Evolutionary conservation across 2,797 vertebrate genomes (phyloP).

Genomic region (Myioborus miniatus): DNA sequence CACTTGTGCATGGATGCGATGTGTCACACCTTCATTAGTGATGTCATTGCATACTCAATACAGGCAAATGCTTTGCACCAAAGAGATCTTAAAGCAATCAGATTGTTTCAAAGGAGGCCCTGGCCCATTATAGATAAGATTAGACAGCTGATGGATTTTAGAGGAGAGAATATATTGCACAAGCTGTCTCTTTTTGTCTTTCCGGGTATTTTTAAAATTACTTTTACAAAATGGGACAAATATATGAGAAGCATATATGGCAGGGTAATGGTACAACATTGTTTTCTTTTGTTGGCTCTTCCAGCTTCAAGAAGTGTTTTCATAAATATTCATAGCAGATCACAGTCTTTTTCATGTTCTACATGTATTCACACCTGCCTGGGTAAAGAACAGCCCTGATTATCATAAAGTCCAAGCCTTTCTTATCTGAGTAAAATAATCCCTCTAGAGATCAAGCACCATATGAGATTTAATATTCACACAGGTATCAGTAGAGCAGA

Average conservation of each 20-base stretch:
- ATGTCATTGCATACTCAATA: neutral
- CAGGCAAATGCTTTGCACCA: neutral
- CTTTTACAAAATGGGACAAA: neutral
- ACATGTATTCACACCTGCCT: neutral
- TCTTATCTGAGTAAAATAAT: neutral
- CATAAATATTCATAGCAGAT: neutral
- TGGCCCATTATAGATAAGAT: neutral
- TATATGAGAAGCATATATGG: neutral
- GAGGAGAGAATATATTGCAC: neutral
- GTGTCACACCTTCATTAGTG: rapidly evolving
- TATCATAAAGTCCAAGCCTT: neutral
- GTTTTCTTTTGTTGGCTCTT: neutral
- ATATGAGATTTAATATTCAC: neutral
- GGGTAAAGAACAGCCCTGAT: neutral
- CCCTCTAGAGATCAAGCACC: neutral
- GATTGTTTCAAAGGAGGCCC: neutral
- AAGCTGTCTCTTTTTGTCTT: neutral
- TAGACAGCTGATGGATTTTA: neutral
- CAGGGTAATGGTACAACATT: neutral
- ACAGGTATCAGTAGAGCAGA: neutral
- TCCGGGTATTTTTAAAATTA: neutral
- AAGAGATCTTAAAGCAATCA: neutral
- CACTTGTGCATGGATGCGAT: rapidly evolving
- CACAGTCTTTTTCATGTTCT: neutral
- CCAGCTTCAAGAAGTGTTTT: neutral